phyloP scores from a whole-genome alignment of 2,113 vertebrate species.

The Perccottus glenii region DNA sequence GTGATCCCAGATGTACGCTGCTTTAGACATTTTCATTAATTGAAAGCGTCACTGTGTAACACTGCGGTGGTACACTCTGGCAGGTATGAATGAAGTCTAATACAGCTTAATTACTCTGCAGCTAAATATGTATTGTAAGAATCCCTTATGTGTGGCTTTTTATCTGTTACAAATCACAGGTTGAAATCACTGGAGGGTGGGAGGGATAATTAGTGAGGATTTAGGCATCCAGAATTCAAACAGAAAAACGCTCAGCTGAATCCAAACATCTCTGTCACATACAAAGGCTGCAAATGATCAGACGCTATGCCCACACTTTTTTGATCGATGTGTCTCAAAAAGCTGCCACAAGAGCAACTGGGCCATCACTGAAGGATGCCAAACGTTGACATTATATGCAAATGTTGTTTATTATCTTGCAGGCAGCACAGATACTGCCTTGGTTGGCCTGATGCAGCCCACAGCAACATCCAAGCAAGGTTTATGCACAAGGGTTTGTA shows the following conservation, averaged over 20 bases:
- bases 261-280: constrained; percentile 44
- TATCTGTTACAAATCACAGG: constrained; percentile 73
- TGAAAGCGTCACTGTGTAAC: constrained; percentile 76
- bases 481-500: constrained; percentile 81
- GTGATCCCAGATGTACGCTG: constrained; percentile 61
- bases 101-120: constrained; percentile 76
- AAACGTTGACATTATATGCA: constrained; percentile 80
- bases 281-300: constrained; percentile 55
- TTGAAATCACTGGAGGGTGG: constrained; percentile 71
- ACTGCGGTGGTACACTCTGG: constrained; percentile 73
- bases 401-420: constrained; percentile 81
- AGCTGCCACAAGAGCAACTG: constrained; percentile 45
- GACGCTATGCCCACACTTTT: constrained; percentile 50
- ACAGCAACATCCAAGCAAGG: constrained; percentile 78
- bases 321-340: constrained; percentile 63
- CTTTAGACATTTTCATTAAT: constrained; percentile 78
- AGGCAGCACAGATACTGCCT: constrained; percentile 76
- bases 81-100: constrained; percentile 80
- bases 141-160: constrained; percentile 58
- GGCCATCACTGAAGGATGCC: constrained; percentile 63
- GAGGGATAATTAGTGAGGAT: constrained; percentile 70
- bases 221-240: constrained; percentile 60
- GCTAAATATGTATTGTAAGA: constrained; percentile 71
- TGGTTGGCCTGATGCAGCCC: constrained; percentile 72
- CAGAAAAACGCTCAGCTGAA: constrained; percentile 33